Conservation (phyloP, 2,888 invertebrate genomes). For the Salpingus planirostris region DNA sequence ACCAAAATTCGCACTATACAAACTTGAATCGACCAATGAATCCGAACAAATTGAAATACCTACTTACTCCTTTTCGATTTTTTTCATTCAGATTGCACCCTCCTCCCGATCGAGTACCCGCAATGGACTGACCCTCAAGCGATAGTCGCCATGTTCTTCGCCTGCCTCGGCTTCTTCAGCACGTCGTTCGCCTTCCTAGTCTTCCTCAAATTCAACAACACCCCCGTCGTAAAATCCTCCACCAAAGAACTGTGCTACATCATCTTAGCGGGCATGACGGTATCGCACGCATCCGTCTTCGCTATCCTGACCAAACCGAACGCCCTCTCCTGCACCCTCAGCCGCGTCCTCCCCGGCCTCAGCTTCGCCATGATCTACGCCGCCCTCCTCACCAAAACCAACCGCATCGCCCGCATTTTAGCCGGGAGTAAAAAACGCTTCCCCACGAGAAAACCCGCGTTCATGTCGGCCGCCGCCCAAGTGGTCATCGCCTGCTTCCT, state of each 20-base stretch:
- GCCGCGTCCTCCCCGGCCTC: slow-evolving; percentile 32
- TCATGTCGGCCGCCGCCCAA: slow-evolving; percentile 52
- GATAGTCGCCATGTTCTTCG: slow-evolving; percentile 51
- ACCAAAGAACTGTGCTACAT: slow-evolving; percentile 60
- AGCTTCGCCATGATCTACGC: slow-evolving; percentile 68
- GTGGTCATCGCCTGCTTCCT: slow-evolving; percentile 57
- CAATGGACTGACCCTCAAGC: slow-evolving; percentile 55
- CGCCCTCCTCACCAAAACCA: slow-evolving; percentile 66
- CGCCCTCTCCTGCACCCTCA: slow-evolving; percentile 43
- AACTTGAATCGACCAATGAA: too few relatives aligned
- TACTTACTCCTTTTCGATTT: too few relatives aligned
- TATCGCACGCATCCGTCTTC: slow-evolving; percentile 54
- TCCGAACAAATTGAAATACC: too few relatives aligned
- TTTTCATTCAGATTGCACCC: slow-evolving; percentile 45
- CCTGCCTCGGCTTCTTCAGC: slow-evolving; percentile 53
- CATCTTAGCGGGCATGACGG: slow-evolving; percentile 53
- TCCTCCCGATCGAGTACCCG: slow-evolving; percentile 53
- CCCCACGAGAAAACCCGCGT: slow-evolving; percentile 56
- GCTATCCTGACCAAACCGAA: slow-evolving; percentile 56
- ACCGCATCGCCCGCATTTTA: slow-evolving; percentile 65
- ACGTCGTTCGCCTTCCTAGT: slow-evolving; percentile 52
- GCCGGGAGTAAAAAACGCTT: slow-evolving; percentile 65
- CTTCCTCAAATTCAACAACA: slow-evolving; percentile 60
- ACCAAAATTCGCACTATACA: too few relatives aligned
- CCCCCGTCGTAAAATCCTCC: slow-evolving; percentile 68